A percentile compares a stretch with the other conserved stretches of the same genome.
Evolutionary conservation across 2,797 vertebrate species (phyloP).

Genomic region (Microhierax caerulescens): DNA sequence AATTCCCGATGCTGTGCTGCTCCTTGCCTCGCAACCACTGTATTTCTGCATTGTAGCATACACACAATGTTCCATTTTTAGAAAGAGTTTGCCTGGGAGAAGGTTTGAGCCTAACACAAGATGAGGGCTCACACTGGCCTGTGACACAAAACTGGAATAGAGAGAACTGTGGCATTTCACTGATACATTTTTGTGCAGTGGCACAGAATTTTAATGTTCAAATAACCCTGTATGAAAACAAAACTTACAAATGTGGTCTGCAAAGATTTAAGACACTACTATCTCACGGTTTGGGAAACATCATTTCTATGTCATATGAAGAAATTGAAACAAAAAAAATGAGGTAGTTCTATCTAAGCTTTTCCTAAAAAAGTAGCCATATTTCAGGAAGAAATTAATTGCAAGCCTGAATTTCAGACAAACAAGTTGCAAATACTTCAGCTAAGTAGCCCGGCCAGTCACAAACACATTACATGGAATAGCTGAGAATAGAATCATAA

Average conservation of each 20-base stretch:
- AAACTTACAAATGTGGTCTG: neutral
- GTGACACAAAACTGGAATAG: neutral
- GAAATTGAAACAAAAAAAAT: neutral
- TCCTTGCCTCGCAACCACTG: neutral
- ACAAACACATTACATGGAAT: neutral
- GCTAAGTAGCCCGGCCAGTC: neutral
- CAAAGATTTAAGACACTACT: neutral
- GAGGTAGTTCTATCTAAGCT: neutral
- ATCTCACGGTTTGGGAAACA: neutral
- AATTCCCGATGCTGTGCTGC: neutral
- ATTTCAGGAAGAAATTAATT: neutral
- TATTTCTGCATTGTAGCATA: neutral
- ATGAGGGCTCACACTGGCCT: conserved; percentile 10
- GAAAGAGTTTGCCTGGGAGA: conserved; percentile 45
- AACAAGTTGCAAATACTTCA: neutral
- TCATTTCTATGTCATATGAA: neutral
- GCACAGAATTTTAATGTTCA: neutral
- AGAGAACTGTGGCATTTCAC: neutral
- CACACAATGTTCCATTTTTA: conserved; percentile 46
- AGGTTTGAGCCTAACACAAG: conserved; percentile 57
- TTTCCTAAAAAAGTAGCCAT: neutral
- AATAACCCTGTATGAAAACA: neutral
- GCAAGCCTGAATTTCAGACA: neutral
- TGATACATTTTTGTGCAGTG: neutral
- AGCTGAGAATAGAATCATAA: conserved; percentile 55